phyloP scores from a whole-genome alignment of 2,797 vertebrate genomes.

The Scyliorhinus canicula region DNA sequence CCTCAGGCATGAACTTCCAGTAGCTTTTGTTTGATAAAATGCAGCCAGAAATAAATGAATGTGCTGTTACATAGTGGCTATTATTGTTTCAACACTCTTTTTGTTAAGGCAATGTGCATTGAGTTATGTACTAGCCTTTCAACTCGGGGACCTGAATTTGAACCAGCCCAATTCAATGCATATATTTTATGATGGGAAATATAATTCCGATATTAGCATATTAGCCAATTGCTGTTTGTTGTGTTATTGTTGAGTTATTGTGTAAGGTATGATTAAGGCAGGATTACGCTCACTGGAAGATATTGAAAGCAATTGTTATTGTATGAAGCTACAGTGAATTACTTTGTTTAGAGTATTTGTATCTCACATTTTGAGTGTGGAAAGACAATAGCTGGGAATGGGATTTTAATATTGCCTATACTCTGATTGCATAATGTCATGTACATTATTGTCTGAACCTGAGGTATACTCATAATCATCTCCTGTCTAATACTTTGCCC shows the following conservation, averaged over 20 bases:
- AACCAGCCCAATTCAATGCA: background rate
- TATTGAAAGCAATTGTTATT: background rate
- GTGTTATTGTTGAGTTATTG: background rate
- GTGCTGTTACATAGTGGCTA: background rate
- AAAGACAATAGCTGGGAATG: background rate
- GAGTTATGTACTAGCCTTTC: background rate
- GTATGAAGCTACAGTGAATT: background rate
- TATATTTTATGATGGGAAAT: background rate
- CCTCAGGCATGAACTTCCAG: background rate
- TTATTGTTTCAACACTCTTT: background rate
- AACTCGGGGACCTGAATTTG: background rate
- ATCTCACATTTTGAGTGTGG: background rate
- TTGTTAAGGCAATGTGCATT: background rate
- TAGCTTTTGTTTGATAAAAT: background rate
- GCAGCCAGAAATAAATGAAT: background rate
- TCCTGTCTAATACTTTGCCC: background rate
- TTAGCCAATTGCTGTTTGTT: background rate
- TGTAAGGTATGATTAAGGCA: background rate
- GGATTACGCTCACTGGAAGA: background rate
- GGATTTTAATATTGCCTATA: background rate
- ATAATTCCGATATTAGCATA: background rate
- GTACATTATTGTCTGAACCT: background rate
- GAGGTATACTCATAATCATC: background rate
- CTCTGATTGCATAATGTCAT: background rate
- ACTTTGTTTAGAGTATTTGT: background rate